Conservation (phyloP, 2,888 invertebrate genomes). For the Acleris holmiana region DNA sequence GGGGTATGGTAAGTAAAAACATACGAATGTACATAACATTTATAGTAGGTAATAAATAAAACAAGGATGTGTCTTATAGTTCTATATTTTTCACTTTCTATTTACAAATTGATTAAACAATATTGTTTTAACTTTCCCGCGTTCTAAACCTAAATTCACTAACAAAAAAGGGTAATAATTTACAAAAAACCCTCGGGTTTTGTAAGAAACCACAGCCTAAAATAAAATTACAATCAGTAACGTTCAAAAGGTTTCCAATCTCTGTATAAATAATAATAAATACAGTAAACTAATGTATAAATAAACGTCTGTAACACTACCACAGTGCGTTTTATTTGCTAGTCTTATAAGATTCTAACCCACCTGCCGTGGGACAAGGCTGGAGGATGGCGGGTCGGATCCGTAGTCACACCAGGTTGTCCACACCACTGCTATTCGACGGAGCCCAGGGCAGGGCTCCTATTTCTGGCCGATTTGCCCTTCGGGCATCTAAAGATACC, state of each 20-base stretch:
- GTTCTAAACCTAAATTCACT: background rate
- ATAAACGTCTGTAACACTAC: constrained; percentile 29
- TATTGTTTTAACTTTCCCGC: background rate
- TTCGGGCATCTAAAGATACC: no score
- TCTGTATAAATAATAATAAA: constrained; percentile 6
- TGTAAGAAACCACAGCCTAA: constrained; percentile 13
- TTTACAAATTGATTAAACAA: constrained; percentile 34
- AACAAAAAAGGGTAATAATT: no score
- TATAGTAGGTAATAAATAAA: constrained; percentile 19
- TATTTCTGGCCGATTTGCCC: no score
- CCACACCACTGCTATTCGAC: no score
- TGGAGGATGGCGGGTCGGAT: no score
- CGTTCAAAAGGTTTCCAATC: constrained; percentile 2
- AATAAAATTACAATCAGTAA: constrained; percentile 2
- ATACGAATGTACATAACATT: background rate
- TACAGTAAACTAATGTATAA: constrained; percentile 21
- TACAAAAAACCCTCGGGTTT: background rate
- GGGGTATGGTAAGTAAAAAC: no score
- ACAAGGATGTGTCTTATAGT: constrained; percentile 19
- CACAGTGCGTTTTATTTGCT: constrained; percentile 12
- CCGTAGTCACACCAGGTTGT: no score
- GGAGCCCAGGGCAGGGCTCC: no score
- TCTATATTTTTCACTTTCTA: constrained; percentile 36
- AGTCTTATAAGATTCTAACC: no score
- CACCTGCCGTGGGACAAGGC: no score